A percentile compares a stretch with the other conserved stretches of the same genome.
These are phyloP conservation scores for Theretra japonica DNA, from an alignment of 2,888 invertebrate species.

Conservation along the genomic window DNA sequence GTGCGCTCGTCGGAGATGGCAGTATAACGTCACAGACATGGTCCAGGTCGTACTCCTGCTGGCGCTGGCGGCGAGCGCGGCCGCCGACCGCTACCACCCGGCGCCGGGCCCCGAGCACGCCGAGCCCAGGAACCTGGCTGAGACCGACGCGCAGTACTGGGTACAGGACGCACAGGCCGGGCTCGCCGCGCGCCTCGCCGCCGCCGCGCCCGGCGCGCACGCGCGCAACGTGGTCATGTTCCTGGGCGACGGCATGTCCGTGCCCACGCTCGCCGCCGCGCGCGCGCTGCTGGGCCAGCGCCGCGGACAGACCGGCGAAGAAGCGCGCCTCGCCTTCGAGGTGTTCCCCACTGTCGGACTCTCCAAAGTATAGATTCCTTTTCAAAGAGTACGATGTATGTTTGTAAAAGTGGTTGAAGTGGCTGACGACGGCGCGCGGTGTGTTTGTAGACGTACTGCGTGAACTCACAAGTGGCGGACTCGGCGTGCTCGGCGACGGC, in stretches of 20 bases:
- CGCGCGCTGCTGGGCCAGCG: slow-evolving; percentile 87
- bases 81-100: slow-evolving; percentile 38
- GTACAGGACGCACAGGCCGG: slow-evolving; percentile 68
- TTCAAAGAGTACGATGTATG: background rate
- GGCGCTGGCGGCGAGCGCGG: background rate
- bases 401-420: background rate
- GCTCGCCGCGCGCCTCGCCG: slow-evolving; percentile 51
- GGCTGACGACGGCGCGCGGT: background rate
- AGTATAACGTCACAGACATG: background rate
- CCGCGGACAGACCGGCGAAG: slow-evolving; percentile 83
- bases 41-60: background rate
- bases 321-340: slow-evolving; percentile 85
- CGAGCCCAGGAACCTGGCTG: slow-evolving; percentile 46
- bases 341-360: slow-evolving; percentile 86
- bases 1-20: too few relatives aligned
- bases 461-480: slow-evolving; percentile 87
- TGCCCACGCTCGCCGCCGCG: slow-evolving; percentile 87
- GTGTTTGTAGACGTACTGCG: slow-evolving; percentile 80
- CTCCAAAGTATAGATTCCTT: slow-evolving; percentile 79
- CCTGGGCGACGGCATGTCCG: slow-evolving; percentile 91
- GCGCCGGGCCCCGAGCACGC: slow-evolving; percentile 7
- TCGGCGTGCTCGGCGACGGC: slow-evolving; percentile 90
- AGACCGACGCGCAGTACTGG: slow-evolving; percentile 72
- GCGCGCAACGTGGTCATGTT: slow-evolving; percentile 87
- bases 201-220: slow-evolving; percentile 44